Evolutionary conservation across 2,797 vertebrate species (phyloP), one percentile per base, ranked within the genome.

Genomic region (Aplochiton taeniatus): DNA sequence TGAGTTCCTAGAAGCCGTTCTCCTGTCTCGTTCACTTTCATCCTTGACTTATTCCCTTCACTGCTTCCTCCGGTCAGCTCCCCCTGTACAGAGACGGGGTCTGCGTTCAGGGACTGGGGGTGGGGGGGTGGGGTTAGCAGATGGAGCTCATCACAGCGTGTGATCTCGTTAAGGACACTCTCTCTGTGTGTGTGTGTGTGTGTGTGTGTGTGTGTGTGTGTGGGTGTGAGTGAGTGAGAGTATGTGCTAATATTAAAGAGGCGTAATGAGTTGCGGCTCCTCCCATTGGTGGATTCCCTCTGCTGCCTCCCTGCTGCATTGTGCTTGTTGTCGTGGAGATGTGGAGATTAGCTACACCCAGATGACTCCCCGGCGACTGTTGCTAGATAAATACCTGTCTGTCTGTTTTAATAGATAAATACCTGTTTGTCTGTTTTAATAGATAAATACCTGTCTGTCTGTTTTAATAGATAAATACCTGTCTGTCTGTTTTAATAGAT

Each of bases 311-410:
- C 61, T 17, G 66, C 31, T 61, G 14, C 67, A 68, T 42, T 68
- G 69, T 72, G 69, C 54, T 55, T 48, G 64, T 81, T 76, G 77
- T 76, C 76, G 69, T 72, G 68, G 70, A 5, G 16, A 80, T 75
- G 63, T 74, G 57, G 75, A 75, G 71, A 83, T 81, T 80, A 74
- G 82, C 68, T 58, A 57, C 52, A 20, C 67, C 72, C 73, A 55
- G 51, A 9, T 43, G 9, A 3, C 31, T 3, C 31, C 31, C 3
- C 31, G 6, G 31, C 31, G 31, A 31, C 31, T 2, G 31, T 31
- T 31, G 6, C 31, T 31, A 31, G 31, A 2, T 6, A 31, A 31
- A 11, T 19, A 19, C 54, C 41, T 56, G 19, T 56, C 5, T 31
- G 18, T 20, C 53, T 55, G 10, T 13, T 54, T 20, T 12, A 11